Percentiles rank a stretch among this genome's conserved stretches.
Conservation (phyloP, 2,113 vertebrate species). For the Apeltes quadracus region DNA sequence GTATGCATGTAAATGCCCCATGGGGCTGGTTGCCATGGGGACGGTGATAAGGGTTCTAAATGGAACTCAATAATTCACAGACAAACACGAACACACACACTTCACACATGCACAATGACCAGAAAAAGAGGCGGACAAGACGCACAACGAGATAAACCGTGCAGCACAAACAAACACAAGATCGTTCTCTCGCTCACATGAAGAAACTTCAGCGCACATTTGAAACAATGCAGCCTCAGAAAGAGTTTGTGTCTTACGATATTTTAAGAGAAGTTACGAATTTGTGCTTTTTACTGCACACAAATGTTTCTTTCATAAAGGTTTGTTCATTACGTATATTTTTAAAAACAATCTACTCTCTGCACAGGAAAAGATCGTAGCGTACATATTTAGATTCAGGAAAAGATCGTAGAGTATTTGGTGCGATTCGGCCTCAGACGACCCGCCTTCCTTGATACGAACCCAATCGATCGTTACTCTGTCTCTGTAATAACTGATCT, state of each 20-base stretch:
- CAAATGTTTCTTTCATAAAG: no score
- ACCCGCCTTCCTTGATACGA: no score
- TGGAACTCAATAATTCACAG: constrained; percentile 65
- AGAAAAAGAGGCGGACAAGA: constrained; percentile 16
- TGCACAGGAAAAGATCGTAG: not conserved
- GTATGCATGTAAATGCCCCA: constrained; percentile 16
- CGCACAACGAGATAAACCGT: constrained; percentile 14
- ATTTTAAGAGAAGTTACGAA: not conserved
- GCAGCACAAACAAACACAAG: not conserved
- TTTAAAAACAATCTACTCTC: not conserved
- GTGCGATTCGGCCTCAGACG: no score
- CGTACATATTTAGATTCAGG: not conserved
- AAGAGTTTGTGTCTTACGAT: not conserved
- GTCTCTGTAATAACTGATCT: not conserved
- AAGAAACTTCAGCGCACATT: not conserved
- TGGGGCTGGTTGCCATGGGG: constrained; percentile 63
- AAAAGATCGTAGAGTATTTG: not conserved
- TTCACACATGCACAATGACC: constrained; percentile 20
- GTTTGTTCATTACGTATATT: no score
- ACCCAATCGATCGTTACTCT: no score
- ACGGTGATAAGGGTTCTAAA: constrained; percentile 65
- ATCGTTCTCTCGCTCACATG: not conserved
- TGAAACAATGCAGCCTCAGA: not conserved
- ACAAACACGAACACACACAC: not conserved
- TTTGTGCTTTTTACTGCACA: not conserved